Conservation (phyloP, 2,888 invertebrate genomes). For the Noctua fimbriata region DNA sequence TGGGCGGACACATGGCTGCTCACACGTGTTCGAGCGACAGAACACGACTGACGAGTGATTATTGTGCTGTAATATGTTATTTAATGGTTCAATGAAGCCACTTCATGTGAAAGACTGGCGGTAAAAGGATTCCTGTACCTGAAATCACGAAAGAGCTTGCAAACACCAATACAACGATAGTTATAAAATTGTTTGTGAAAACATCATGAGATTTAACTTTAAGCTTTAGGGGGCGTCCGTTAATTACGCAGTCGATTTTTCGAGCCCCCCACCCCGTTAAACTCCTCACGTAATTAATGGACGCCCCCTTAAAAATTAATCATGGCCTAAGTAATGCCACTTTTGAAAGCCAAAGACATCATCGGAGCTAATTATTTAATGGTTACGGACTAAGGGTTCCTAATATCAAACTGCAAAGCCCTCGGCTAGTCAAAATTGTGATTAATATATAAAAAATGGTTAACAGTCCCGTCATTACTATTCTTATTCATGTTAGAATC, state of each 20-base stretch:
- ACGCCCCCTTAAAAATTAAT: background rate
- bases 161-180: background rate
- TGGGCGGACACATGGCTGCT: slow-evolving; percentile 59
- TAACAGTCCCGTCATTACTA: background rate
- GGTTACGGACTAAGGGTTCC: background rate
- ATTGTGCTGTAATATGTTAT: slow-evolving; percentile 43
- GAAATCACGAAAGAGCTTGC: background rate
- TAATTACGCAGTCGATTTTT: background rate
- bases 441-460: background rate
- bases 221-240: background rate
- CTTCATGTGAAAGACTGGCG: background rate
- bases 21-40: slow-evolving; percentile 57
- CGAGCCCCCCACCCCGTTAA: background rate
- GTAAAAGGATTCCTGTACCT: background rate
- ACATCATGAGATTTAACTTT: background rate
- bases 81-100: slow-evolving; percentile 24
- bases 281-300: background rate
- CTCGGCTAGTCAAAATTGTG: background rate
- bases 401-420: background rate
- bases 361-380: background rate
- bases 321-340: background rate
- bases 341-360: background rate
- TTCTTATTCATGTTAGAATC: background rate
- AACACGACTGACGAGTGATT: slow-evolving; percentile 33
- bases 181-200: background rate